Percentiles rank a stretch among this genome's conserved stretches.
Conservation (phyloP, 2,797 vertebrate species). For the Lophius americanus region DNA sequence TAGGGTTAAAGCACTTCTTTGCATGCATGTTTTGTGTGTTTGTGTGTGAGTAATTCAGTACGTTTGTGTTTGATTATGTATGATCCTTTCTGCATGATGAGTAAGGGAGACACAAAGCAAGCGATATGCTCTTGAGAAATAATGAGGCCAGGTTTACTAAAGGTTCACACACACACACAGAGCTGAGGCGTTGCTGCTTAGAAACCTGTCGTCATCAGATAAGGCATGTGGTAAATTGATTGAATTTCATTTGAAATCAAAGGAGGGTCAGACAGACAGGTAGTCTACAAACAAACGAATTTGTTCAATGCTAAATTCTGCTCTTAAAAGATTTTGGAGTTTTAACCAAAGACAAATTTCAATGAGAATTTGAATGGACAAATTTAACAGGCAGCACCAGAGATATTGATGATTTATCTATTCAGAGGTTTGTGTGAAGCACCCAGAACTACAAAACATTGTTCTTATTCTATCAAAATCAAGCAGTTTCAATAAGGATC, state of each 20-base stretch:
- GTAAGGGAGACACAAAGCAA: slow-evolving; percentile 61
- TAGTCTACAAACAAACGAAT: background rate
- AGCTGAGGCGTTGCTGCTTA: slow-evolving; percentile 40
- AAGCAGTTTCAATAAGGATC: too few relatives aligned
- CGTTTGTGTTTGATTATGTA: slow-evolving; percentile 41
- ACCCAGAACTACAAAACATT: too few relatives aligned
- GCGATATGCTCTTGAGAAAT: slow-evolving; percentile 70
- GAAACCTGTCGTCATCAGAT: slow-evolving; percentile 39
- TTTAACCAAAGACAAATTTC: background rate
- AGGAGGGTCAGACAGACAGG: background rate
- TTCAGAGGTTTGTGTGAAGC: too few relatives aligned
- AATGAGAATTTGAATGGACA: too few relatives aligned
- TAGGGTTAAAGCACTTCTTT: slow-evolving; percentile 32
- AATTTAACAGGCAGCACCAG: too few relatives aligned
- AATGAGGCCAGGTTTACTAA: slow-evolving; percentile 69
- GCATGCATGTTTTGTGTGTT: slow-evolving; percentile 11
- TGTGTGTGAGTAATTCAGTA: slow-evolving; percentile 30
- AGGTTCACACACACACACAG: slow-evolving; percentile 27
- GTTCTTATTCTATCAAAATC: too few relatives aligned
- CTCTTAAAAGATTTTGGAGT: background rate
- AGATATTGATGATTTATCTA: too few relatives aligned
- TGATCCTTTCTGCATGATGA: slow-evolving; percentile 27
- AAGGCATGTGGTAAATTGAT: slow-evolving; percentile 22
- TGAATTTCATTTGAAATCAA: slow-evolving; percentile 9
- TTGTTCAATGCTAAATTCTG: background rate